Evolutionary conservation across 2,888 invertebrate genomes (phyloP), one percentile per base, ranked within the genome.

Genomic region (Micoletzkya japonica): DNA sequence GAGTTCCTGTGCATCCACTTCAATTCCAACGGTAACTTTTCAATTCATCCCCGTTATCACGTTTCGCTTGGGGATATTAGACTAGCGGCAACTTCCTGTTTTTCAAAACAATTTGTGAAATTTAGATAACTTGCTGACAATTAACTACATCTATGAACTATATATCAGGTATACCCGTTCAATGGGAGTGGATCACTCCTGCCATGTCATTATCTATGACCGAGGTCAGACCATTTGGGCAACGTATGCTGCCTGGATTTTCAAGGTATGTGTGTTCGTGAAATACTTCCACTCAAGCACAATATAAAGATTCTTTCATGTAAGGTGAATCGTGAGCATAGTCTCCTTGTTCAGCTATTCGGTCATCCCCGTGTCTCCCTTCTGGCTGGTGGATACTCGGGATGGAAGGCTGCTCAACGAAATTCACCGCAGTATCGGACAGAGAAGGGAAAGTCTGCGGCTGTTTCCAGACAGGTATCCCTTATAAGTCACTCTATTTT

Each of bases 1-100:
- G 83, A 32, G 83, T 84, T 34, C 84, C 84, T 34, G 84, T 84
- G 4, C 84, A 84, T 74, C 84, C 84, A 32, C 79, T 84, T 3
- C 77, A 77, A 57, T 80, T 80, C 58, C 78, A 78, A 64, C 49
- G 73, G 74, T 73, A 54, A 6, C 10, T 24, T 1, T 10, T 56
- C 26, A 32, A 20, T 17, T 24, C n/a, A 17, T 28, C 36, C 1
- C n/a, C 14, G 28, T 26, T 30, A 10, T 7, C 10, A 20, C 30
- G 30, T 7, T 54, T 34, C 34, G 34, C 36, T 52, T 26, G 6
- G 17, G 6, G 4, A 3, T 10, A 32, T 30, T 14, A 10, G 20
- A 10, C 4, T 24, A 24, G n/a, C 6, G 17, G 52, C 10, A 24
- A 44, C 44, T 14, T 44, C 10, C 44, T 14, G 10, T 20, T 44